These are phyloP conservation scores for Meloe dianella DNA, from an alignment of 2,888 invertebrate species.

Conservation along the genomic window DNA sequence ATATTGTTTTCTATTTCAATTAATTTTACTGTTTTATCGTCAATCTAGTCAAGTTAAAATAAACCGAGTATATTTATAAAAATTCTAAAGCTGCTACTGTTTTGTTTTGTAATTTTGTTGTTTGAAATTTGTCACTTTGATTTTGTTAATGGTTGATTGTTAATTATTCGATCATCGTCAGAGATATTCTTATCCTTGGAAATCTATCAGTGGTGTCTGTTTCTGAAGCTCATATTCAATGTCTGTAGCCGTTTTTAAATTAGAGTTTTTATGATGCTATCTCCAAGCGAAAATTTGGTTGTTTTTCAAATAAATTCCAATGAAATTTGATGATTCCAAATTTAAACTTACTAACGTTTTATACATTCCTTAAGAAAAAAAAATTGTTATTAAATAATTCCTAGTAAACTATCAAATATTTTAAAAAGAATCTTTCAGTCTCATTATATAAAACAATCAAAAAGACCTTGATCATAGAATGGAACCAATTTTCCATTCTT, in stretches of 20 bases:
- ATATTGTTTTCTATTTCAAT: not conserved
- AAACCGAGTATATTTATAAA: not conserved
- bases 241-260: not conserved
- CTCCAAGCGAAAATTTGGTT: not conserved
- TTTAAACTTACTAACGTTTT: not conserved
- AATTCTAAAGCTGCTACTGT: too few relatives aligned
- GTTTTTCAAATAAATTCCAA: constrained; percentile 4
- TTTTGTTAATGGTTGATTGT: not conserved
- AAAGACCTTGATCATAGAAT: constrained; percentile 4
- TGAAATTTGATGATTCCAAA: constrained; percentile 7
- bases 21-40: not conserved
- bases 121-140: not conserved
- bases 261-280: not conserved
- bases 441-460: not conserved
- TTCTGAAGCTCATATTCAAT: not conserved
- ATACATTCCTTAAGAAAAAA: not conserved
- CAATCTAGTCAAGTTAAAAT: not conserved
- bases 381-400: not conserved
- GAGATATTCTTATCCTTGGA: too few relatives aligned
- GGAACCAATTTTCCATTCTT: not conserved
- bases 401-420: not conserved
- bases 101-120: not conserved
- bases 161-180: too few relatives aligned
- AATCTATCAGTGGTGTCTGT: too few relatives aligned
- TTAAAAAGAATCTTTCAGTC: not conserved